These are phyloP conservation scores for Octodonta nipae DNA, from an alignment of 2,888 invertebrate genomes.

Conservation along the genomic window DNA sequence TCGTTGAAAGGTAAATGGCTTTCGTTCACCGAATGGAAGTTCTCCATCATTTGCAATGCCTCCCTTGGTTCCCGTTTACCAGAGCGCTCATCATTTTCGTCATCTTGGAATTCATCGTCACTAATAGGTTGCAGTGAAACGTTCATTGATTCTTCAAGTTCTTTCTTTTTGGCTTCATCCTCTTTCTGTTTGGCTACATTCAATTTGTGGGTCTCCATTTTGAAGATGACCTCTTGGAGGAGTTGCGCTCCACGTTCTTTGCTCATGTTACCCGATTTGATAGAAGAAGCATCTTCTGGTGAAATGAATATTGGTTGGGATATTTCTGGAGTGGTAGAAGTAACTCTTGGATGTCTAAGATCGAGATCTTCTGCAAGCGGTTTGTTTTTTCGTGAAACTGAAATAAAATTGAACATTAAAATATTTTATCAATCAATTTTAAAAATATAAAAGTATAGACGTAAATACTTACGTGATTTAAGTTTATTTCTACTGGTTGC, in stretches of 20 bases:
- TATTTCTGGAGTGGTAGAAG: too few species aligned
- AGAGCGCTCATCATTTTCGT: slow-evolving; percentile 16
- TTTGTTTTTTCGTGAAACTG: too few species aligned
- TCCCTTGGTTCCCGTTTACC: too few species aligned
- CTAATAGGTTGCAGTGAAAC: slow-evolving; percentile 33
- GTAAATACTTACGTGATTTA: slow-evolving; percentile 22
- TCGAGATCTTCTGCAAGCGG: slow-evolving; percentile 19
- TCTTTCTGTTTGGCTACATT: slow-evolving; percentile 64
- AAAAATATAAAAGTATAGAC: neutral
- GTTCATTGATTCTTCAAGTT: too few species aligned
- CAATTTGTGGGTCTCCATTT: slow-evolving; percentile 63
- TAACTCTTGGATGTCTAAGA: too few species aligned
- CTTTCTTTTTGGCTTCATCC: too few species aligned
- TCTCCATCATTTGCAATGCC: too few species aligned
- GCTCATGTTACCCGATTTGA: slow-evolving; percentile 59
- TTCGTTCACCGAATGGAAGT: slow-evolving; percentile 9
- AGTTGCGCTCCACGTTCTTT: slow-evolving; percentile 62
- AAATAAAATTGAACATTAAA: too few species aligned
- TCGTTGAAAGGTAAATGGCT: slow-evolving; percentile 17
- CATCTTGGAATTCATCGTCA: slow-evolving; percentile 31
- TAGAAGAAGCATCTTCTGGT: slow-evolving; percentile 67
- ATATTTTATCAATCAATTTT: neutral
- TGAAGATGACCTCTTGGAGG: slow-evolving; percentile 62
- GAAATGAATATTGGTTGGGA: slow-evolving; percentile 61
- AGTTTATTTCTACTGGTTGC: slow-evolving; percentile 50